These are phyloP conservation scores for Papilio xuthus DNA, from an alignment of 1,140 invertebrate genomes.

Conservation along the genomic window DNA sequence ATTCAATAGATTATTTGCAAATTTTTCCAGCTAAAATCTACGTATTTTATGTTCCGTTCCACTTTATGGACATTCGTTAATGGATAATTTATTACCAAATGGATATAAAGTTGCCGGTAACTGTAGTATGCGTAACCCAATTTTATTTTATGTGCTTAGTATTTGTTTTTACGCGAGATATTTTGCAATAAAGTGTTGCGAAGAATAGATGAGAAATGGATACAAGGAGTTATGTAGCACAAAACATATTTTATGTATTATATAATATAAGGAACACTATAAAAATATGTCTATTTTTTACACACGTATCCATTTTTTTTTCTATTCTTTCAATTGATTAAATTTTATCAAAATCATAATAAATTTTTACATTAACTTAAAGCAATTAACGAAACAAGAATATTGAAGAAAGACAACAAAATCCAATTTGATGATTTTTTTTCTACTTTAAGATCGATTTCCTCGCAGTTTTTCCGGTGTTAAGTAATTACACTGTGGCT, in stretches of 20 bases:
- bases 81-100: slow-evolving; percentile 31
- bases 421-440: background rate
- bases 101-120: slow-evolving; percentile 26
- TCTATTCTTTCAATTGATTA: background rate
- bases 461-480: slow-evolving; percentile 3
- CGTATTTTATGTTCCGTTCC: slow-evolving; percentile 25
- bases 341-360: background rate
- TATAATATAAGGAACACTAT: too few species aligned
- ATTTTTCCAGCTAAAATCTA: slow-evolving; percentile 28
- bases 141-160: slow-evolving; percentile 23
- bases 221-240: background rate
- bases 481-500: slow-evolving; percentile 7
- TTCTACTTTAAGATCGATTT: slow-evolving; percentile 8
- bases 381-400: background rate
- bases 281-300: background rate
- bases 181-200: slow-evolving; percentile 31
- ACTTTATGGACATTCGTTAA: slow-evolving; percentile 31
- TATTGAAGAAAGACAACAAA: background rate
- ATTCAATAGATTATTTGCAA: slow-evolving; percentile 24
- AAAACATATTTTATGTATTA: background rate
- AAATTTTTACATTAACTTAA: background rate
- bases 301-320: background rate
- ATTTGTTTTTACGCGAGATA: slow-evolving; percentile 26
- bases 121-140: slow-evolving; percentile 23
- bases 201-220: slow-evolving; percentile 13